Percentiles rank a stretch among this genome's conserved stretches.
Evolutionary conservation across 2,888 invertebrate species (phyloP).

Genomic region (Drosophila algonquin): DNA sequence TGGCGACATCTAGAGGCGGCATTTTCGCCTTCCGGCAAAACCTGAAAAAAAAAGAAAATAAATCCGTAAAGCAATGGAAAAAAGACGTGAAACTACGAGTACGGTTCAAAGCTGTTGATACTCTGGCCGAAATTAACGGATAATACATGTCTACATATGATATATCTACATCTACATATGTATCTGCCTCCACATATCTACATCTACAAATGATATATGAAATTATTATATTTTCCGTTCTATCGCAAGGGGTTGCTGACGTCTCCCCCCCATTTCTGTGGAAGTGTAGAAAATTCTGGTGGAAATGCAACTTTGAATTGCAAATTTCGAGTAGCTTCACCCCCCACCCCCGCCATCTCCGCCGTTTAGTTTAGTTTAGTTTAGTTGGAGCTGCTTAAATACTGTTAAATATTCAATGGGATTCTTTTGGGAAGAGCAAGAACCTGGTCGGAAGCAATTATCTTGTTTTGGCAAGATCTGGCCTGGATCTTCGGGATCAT

Average conservation of each 20-base stretch:
- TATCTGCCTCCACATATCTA: too few species aligned
- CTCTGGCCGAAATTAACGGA: not conserved
- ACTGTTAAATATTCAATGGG: not conserved
- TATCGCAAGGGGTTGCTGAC: too few species aligned
- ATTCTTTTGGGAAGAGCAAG: too few species aligned
- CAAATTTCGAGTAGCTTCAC: conserved; percentile 40
- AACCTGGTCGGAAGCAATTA: too few species aligned
- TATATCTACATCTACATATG: too few species aligned
- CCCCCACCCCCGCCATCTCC: not conserved
- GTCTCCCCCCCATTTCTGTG: too few species aligned
- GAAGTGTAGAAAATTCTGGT: not conserved
- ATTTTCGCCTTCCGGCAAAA: conserved; percentile 47
- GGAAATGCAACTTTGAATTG: conserved; percentile 35
- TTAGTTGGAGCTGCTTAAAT: conserved; percentile 3
- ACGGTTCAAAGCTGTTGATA: not conserved
- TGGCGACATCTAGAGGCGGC: conserved; percentile 32
- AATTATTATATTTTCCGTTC: too few species aligned
- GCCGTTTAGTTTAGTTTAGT: not conserved
- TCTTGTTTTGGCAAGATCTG: too few species aligned
- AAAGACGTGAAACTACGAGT: not conserved
- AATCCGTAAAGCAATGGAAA: not conserved
- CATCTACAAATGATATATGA: too few species aligned
- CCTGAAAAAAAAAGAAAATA: conserved; percentile 11
- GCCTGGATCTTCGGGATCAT: too few species aligned
- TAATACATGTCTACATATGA: too few species aligned